These are phyloP conservation scores for Diaphora mendica DNA, from an alignment of 2,888 invertebrate genomes.

Conservation along the genomic window DNA sequence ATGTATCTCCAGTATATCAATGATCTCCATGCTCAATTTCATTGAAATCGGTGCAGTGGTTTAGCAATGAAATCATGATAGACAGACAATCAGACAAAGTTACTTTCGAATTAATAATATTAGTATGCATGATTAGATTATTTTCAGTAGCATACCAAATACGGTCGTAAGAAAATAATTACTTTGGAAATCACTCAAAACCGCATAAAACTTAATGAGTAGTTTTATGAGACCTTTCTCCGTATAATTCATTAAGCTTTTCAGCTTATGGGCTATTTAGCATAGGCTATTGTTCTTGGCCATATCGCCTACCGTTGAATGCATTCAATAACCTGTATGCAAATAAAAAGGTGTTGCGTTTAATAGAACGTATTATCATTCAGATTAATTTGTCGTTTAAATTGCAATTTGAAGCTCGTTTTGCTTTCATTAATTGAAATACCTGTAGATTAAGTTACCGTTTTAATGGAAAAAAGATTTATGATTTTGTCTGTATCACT, in stretches of 20 bases:
- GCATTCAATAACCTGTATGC: constrained; percentile 10
- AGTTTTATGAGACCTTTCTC: constrained; percentile 37
- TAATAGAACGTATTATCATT: constrained; percentile 9
- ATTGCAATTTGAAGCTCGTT: constrained; percentile 3
- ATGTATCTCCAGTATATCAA: no score
- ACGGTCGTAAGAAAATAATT: constrained; percentile 34
- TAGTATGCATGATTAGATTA: not conserved
- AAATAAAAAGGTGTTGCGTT: constrained; percentile 9
- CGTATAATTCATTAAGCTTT: constrained; percentile 26
- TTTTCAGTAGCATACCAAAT: constrained; percentile 16
- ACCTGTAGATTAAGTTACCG: not conserved
- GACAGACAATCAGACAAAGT: no score
- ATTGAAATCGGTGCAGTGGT: no score
- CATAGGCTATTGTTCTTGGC: constrained; percentile 24
- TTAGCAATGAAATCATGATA: no score
- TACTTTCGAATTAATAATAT: not conserved
- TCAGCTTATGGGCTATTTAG: constrained; percentile 22
- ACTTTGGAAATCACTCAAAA: constrained; percentile 36
- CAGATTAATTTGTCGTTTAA: constrained; percentile 9
- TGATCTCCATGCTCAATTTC: no score
- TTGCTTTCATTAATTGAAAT: not conserved
- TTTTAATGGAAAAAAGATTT: not conserved
- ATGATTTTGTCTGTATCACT: no score
- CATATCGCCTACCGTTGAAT: constrained; percentile 12
- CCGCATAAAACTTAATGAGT: constrained; percentile 38